Evolutionary conservation across 2,888 invertebrate species (phyloP), one percentile per base, ranked within the genome.

Genomic region (Tachina lurida): DNA sequence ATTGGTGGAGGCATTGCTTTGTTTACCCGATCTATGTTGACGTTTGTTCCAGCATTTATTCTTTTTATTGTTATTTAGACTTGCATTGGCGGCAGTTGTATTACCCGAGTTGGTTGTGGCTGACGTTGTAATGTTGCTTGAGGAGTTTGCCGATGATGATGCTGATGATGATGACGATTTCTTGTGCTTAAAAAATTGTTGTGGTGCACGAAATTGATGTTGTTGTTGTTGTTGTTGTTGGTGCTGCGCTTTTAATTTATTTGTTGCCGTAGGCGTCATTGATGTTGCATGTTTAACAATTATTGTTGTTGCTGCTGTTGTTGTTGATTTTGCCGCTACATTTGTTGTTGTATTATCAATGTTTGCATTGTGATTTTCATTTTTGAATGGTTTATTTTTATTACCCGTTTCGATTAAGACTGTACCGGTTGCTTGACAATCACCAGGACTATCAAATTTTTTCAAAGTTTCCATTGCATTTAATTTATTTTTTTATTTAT

Each of bases 131-230:
- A 60, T 73, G 62, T 47, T 62, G 81, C 43, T 63, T 19, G 70
- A 10, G 22, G 70, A 54, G 56, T 63, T 43, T 31, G 70, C 19
- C 15, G 62, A 8, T 15, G 70, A 9, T 15, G 56, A 19, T 12
- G 70, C 4, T 15, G 56, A 19, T 10, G 58, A 22, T 9, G 78
- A 75, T 56, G 88, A 77, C 74, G 87, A 60, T 79, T 87, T 87
- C 58, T 88, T 88, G 73, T 89, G 89, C 78, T 89, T 89, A 52
- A 89, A 88, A 89, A 90, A 90, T 84, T 90, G 91, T 85, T 92
- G 93, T 39, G 93, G 93, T 74, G 92, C 90, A 83, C 93, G 92
- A 86, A 92, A 93, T 81, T 92, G 92, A 88, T 92, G 90, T 73
- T 89, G 89, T 58, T 89, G 89, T 62, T 87, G 87, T 54, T 87